Evolutionary conservation across 2,797 vertebrate species (phyloP).

Genomic region (Pseudotriccus pelzelni): DNA sequence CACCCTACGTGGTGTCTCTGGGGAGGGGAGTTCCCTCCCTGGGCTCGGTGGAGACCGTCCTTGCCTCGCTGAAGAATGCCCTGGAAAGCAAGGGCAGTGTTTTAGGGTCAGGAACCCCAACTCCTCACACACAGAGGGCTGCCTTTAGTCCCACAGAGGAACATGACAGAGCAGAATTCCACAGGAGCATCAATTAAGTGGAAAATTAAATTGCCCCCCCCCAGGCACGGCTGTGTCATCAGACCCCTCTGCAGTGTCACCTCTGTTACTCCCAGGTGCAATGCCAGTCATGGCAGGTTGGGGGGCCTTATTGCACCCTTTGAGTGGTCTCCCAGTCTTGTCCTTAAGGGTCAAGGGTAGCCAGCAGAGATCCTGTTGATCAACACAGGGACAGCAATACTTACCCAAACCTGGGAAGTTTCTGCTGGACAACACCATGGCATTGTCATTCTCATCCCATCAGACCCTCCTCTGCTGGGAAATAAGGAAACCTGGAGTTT

Average conservation of each 20-base stretch:
- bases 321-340: not conserved
- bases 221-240: not conserved
- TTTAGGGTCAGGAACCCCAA: not conserved
- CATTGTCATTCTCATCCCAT: not conserved
- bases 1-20: accelerated
- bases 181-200: not conserved
- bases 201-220: not conserved
- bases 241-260: not conserved
- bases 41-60: not conserved
- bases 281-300: not conserved
- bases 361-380: not conserved
- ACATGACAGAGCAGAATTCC: not conserved
- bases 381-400: not conserved
- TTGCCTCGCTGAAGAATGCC: not conserved
- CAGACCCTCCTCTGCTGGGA: not conserved
- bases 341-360: not conserved
- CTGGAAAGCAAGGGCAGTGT: not conserved
- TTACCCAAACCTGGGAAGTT: not conserved
- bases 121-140: not conserved
- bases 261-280: not conserved
- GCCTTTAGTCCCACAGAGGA: not conserved
- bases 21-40: not conserved
- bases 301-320: not conserved
- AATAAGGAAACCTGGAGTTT: not conserved
- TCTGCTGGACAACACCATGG: not conserved